Base-by-base conservation (phyloP, 2,888 invertebrate species). In the Pseudococcus viburni region DNA sequence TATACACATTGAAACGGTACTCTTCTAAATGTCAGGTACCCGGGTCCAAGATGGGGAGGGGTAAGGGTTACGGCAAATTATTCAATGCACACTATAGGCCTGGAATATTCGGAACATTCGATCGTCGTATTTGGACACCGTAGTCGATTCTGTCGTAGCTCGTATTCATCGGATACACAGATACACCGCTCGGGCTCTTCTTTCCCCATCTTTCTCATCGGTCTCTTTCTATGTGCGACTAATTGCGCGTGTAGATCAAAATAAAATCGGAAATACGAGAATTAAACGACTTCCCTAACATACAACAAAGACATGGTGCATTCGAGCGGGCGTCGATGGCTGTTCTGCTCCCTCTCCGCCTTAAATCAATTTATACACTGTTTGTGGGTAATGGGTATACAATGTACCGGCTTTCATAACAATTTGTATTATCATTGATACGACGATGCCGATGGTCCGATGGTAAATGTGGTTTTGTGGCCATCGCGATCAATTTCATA, bases 231-330 rank as follows among this genome's bases (percentile, higher is more conserved):
- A 19, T 22, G 19, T 64, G 22, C 19, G 64, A 64, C 64, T 64
- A 64, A 19, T 64, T 22, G 64, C 64, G 64, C 22, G 64, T 64
- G 17, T 17, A 51, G 51, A 51, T 33, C 11, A 51, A 64, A 22
- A 64, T 22, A 64, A 64, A 64, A 64, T 64, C 64, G 64, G 64
- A 64, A 64, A 64, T 22, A 64, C 64, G 64, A 64, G 64, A 64
- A 64, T 64, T 64, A 64, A 64, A 64, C 22, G 64, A 64, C 64
- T 64, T 64, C 64, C 64, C 64, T 64, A 64, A 12, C 64, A 7
- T 22, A 22, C 6, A 64, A 22, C 19, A 64, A 64, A 19, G 6
- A 5, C 9, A 64, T 11, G 22, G 1, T 0, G 51, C 12, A 17
- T 4, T 51, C 17, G 9, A 51, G 15, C 51, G 51, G 51, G 51